Base-by-base conservation (phyloP, 2,797 vertebrate genomes). In the Brachymystax lenok region DNA sequence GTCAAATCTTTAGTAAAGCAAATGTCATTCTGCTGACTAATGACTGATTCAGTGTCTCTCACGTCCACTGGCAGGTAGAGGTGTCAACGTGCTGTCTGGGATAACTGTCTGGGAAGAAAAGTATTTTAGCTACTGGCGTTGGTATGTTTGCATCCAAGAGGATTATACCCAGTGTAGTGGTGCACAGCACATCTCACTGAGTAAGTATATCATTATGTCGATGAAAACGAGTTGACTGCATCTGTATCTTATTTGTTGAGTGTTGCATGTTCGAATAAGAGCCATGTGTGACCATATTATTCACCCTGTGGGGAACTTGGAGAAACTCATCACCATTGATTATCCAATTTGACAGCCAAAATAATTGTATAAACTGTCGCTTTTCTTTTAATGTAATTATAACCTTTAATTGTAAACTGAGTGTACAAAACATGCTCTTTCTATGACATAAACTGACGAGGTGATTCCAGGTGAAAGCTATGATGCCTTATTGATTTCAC, bases 251-350 rank as follows among this genome's bases (percentile, higher is more conserved):
- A 6, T 75, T 77, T 21, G 40, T 46, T 30, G 21, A 10, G 27
- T 76, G 33, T 19, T 68, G 28, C 28, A 35, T 78, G 73, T 76
- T 74, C 0, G 77, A 86, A 85, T 78, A 24, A 80, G 64, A 1
- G 71, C 4, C 50, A 33, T 35, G 46, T 50, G 46, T 27, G 72
- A 72, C 56, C 27, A 66, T 28, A 64, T n/a, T 71, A 27, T 52
- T 72, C 70, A 72, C 24, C 46, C 4, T 51, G 40, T 51, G 76
- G 63, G 35, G 71, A 75, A 12, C 64, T 46, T 46, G 77, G 64
- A 81, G 4, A 3, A 13, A 3, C 27, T 85, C 77, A 76, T 81
- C 66, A 80, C 79, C 77, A 76, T 63, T 35, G 73, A 71, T 82
- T 86, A 82, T 67, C 70, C 33, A 33, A 56, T 79, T 61, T 61